Base-by-base conservation (phyloP, 2,888 invertebrate species). In the Incurvaria masculella region DNA sequence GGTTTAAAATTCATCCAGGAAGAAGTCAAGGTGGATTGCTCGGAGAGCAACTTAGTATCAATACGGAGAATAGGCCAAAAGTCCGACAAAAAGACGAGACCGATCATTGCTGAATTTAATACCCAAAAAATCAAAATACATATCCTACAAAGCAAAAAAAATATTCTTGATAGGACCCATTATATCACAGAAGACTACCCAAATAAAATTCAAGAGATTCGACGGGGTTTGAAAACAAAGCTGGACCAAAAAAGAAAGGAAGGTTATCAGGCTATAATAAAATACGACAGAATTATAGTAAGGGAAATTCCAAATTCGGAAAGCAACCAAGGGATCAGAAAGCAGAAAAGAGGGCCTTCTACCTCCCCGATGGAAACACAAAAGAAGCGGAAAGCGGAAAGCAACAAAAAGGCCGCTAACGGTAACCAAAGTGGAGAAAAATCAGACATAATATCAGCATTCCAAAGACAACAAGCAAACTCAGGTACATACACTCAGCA, bases 191-290 rank as follows among this genome's bases (percentile, higher is more conserved):
- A 43, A 43, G 23, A 43, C 16, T 43, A 23, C n/a, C 43, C 43
- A 4, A 43, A 43, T n/a, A 43, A 43, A 21, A n/a, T 43, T n/a
- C 23, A 11, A 43, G 42, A 43, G 16, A 43, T 43, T n/a, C 16
- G 21, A 43, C 3, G 21, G 17, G 26, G 26, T 4, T 21, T 21
- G 2, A 21, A 17, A 23, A 23, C 23, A 21, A 4, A 10, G 2
- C 8, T 23, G 19, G 19, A 21, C 3, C 23, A 43, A 16, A 43
- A 23, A 43, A 43, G 23, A 43, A n/a, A 43, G 17, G 21, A 14
- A 3, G 14, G 16, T n/a, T 17, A 23, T 26, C 18, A 44, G 18
- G 18, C 26, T 6, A 23, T 16, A 21, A 23, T 23, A 23, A 23
- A 23, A 23, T 23, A 23, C 23, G 23, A 23, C 10, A 23, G 10